These are phyloP conservation scores for Orientallactaga sibirica DNA, from an alignment of 2,797 vertebrate genomes.

Conservation along the genomic window DNA sequence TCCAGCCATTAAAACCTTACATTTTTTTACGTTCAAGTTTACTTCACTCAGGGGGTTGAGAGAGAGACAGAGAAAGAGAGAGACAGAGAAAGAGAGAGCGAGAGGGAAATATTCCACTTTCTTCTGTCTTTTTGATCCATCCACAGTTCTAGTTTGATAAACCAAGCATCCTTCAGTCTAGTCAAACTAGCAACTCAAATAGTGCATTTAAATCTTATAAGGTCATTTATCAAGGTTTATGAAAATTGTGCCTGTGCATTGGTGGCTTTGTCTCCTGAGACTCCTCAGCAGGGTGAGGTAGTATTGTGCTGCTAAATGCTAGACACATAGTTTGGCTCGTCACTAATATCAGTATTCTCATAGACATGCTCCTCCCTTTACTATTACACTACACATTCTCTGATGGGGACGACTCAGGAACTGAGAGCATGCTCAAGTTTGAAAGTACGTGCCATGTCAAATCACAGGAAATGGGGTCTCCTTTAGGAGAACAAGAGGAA, in stretches of 20 bases:
- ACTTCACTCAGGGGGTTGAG: too few species aligned
- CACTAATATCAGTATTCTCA: not conserved
- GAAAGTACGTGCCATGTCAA: not conserved
- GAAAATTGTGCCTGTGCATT: not conserved
- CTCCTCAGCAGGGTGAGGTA: not conserved
- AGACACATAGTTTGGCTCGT: not conserved
- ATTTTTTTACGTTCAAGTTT: not conserved
- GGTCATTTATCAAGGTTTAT: not conserved
- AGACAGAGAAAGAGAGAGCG: too few species aligned
- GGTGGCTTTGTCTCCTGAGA: not conserved
- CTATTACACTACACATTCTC: not conserved
- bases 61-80: not conserved
- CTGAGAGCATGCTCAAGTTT: not conserved
- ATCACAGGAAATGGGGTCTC: not conserved
- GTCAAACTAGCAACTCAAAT: not conserved
- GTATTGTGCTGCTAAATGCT: not conserved
- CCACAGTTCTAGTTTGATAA: not conserved
- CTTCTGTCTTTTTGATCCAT: not conserved
- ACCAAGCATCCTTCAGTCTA: not conserved
- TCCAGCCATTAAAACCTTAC: not conserved
- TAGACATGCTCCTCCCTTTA: not conserved
- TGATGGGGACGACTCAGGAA: not conserved
- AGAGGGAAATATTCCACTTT: too few species aligned
- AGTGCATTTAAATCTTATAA: not conserved
- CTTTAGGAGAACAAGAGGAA: not conserved